Evolutionary conservation across 92 coral and sea anemone genomes (phyloP).

Genomic region (Umimayanthus chanpuru): DNA sequence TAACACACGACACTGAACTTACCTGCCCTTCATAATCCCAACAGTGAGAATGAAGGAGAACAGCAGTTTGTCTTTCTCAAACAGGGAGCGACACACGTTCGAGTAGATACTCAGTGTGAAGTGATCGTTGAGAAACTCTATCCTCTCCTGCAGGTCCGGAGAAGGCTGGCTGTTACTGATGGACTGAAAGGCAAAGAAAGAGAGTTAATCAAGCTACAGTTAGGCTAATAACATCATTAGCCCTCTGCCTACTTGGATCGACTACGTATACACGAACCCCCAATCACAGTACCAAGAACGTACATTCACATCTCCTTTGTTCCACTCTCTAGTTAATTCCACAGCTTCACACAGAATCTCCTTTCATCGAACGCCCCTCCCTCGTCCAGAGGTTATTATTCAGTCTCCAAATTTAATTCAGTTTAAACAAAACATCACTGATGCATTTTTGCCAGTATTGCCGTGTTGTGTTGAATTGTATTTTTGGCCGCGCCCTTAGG

Average conservation of each 20-base stretch:
- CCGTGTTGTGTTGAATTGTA: too few relatives aligned
- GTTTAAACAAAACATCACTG: too few relatives aligned
- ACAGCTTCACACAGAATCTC: too few relatives aligned
- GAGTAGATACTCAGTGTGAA: conserved; percentile 95
- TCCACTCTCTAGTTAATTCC: too few relatives aligned
- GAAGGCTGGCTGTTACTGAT: conserved; percentile 94
- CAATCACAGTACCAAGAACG: too few relatives aligned
- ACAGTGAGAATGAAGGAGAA: conserved; percentile 93
- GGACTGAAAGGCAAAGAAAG: conserved; percentile 63
- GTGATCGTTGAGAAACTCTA: conserved; percentile 90
- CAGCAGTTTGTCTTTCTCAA: conserved; percentile 95
- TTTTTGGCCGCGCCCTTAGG: too few relatives aligned
- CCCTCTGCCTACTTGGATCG: neutral
- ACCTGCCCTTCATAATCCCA: conserved; percentile 93
- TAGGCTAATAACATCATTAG: neutral
- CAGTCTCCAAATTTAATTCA: too few relatives aligned
- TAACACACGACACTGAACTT: conserved; percentile 18
- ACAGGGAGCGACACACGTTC: conserved; percentile 96
- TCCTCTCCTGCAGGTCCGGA: conserved; percentile 86
- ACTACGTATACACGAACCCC: too few relatives aligned
- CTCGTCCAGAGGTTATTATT: too few relatives aligned
- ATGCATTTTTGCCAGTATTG: too few relatives aligned
- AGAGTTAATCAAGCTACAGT: neutral
- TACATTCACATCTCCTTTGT: too few relatives aligned
- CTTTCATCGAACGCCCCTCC: too few relatives aligned